phyloP scores from a whole-genome alignment of 2,888 invertebrate genomes.

The Drosophila robusta region DNA sequence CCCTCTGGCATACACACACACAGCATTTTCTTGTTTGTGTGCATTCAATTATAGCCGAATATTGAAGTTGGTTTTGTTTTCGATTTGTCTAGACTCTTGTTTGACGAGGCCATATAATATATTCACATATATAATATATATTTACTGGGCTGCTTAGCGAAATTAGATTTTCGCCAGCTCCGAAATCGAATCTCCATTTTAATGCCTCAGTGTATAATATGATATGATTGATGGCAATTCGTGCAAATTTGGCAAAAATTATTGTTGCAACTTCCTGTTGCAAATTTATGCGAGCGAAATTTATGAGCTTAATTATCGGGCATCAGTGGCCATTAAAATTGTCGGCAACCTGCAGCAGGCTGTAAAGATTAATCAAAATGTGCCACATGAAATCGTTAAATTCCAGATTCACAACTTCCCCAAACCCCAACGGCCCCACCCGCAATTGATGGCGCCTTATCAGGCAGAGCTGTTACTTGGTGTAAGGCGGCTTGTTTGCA shows the following conservation, averaged over 20 bases:
- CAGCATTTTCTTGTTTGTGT: slow-evolving; percentile 55
- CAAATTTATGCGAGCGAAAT: slow-evolving; percentile 36
- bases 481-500: slow-evolving; percentile 20
- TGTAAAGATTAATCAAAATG: slow-evolving; percentile 66
- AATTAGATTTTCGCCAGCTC: slow-evolving; percentile 61
- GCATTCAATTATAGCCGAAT: slow-evolving; percentile 75
- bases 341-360: slow-evolving; percentile 31
- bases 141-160: slow-evolving; percentile 66
- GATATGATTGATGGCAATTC: slow-evolving; percentile 25
- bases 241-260: slow-evolving; percentile 31
- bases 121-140: slow-evolving; percentile 23
- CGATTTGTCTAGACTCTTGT: slow-evolving; percentile 74
- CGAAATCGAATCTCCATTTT: slow-evolving; percentile 44
- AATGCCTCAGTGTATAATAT: background rate
- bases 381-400: slow-evolving; percentile 57
- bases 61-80: slow-evolving; percentile 77
- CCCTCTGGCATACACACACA: slow-evolving; percentile 47
- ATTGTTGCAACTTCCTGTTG: slow-evolving; percentile 29
- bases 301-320: slow-evolving; percentile 46
- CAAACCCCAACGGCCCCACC: background rate
- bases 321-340: slow-evolving; percentile 44
- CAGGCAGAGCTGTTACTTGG: slow-evolving; percentile 31
- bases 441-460: slow-evolving; percentile 39
- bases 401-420: slow-evolving; percentile 22
- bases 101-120: slow-evolving; percentile 47